Percentiles rank a stretch among this genome's conserved stretches.
Conservation (phyloP, 2,797 vertebrate genomes). For the Poeciliopsis gracilis region DNA sequence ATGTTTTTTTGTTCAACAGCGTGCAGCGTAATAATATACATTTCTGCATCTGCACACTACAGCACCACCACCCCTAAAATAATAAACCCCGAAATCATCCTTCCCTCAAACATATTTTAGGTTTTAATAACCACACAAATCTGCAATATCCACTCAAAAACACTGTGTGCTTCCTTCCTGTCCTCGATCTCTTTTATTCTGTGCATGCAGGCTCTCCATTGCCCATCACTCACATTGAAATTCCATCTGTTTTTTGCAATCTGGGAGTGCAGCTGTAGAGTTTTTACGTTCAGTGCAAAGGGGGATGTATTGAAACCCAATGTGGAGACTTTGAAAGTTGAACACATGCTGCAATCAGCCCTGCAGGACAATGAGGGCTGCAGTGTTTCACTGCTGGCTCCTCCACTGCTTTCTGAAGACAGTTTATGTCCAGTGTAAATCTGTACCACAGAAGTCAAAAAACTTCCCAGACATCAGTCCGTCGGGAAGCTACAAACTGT, state of each 20-base stretch:
- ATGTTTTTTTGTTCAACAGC: slow-evolving; percentile 6
- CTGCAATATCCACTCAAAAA: slow-evolving; percentile 23
- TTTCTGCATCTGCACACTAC: slow-evolving; percentile 11
- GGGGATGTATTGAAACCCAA: slow-evolving; percentile 24
- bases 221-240: slow-evolving; percentile 60
- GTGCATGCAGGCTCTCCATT: slow-evolving; percentile 39
- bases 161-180: not conserved
- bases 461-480: not conserved
- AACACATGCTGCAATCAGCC: slow-evolving; percentile 8
- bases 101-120: slow-evolving; percentile 16
- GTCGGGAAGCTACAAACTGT: not conserved
- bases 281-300: slow-evolving; percentile 15
- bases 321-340: slow-evolving; percentile 30
- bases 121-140: slow-evolving; percentile 30
- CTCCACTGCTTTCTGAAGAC: not conserved
- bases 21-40: not conserved
- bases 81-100: slow-evolving; percentile 9
- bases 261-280: slow-evolving; percentile 55
- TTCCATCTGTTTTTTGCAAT: slow-evolving; percentile 68
- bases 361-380: not conserved
- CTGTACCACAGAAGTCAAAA: slow-evolving; percentile 8
- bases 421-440: slow-evolving; percentile 7
- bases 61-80: not conserved
- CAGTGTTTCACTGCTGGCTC: slow-evolving; percentile 6
- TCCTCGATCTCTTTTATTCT: slow-evolving; percentile 47